These are phyloP conservation scores for Cenopis cana DNA, from an alignment of 2,888 invertebrate genomes.

Conservation along the genomic window DNA sequence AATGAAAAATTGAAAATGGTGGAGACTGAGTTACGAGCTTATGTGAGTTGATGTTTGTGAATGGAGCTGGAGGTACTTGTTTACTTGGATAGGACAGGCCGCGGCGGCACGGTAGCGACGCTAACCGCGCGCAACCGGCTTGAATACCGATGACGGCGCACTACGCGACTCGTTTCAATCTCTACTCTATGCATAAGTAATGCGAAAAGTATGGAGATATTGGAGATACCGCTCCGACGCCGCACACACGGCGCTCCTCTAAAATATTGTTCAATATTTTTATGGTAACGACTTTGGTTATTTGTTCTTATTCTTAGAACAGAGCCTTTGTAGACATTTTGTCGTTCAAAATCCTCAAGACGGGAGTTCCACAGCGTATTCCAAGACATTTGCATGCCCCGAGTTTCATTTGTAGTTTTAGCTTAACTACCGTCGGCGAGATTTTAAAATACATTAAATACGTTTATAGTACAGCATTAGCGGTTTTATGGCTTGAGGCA, in stretches of 20 bases:
- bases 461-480: constrained; percentile 30
- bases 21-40: neutral
- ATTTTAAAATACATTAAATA: constrained; percentile 39
- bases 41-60: neutral
- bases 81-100: neutral
- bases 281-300: constrained; percentile 75
- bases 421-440: constrained; percentile 25
- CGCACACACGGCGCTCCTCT: constrained; percentile 69
- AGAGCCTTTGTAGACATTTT: constrained; percentile 46
- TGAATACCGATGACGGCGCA: constrained; percentile 80
- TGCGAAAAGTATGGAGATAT: constrained; percentile 82
- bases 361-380: constrained; percentile 27
- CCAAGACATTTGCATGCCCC: constrained; percentile 20
- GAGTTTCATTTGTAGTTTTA: constrained; percentile 29
- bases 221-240: constrained; percentile 74
- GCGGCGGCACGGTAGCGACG: constrained; percentile 57
- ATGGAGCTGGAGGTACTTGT: neutral
- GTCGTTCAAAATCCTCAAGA: constrained; percentile 29
- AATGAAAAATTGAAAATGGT: neutral
- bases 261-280: constrained; percentile 80
- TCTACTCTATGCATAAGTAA: constrained; percentile 84
- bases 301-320: constrained; percentile 65
- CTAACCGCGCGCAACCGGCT: constrained; percentile 71
- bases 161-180: constrained; percentile 81
- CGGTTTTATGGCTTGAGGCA: constrained; percentile 30